phyloP scores from a whole-genome alignment of 1,140 invertebrate genomes.

The Teleopsis dalmanni region DNA sequence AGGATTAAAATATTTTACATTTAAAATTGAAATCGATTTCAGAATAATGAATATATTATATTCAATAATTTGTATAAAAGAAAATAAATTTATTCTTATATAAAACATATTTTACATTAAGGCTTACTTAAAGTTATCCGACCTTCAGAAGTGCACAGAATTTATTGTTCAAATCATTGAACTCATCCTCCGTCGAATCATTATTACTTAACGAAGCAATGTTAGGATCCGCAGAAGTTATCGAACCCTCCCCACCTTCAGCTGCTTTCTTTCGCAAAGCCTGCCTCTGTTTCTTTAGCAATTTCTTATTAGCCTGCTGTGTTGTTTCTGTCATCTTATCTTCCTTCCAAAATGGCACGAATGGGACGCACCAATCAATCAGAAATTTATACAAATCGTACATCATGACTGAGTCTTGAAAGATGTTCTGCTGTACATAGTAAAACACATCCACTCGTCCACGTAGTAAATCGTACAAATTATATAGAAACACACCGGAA shows the following conservation, averaged over 20 bases:
- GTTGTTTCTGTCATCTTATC: conserved; percentile 7
- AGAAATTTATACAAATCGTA: conserved; percentile 42
- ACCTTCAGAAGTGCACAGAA: conserved; percentile 31
- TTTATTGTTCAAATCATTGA: conserved; percentile 42
- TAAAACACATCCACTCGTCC: conserved; percentile 46
- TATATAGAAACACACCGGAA: conserved; percentile 68
- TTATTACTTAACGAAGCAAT: conserved; percentile 19
- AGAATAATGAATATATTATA: no score
- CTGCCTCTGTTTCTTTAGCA: conserved; percentile 31
- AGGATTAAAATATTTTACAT: no score
- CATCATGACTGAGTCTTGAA: conserved; percentile 47
- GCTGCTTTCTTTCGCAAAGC: conserved; percentile 23
- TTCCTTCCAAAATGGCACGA: conserved; percentile 28
- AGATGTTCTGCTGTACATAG: conserved; percentile 49
- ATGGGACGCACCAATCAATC: conserved; percentile 28
- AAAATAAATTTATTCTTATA: no score
- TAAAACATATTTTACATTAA: no score
- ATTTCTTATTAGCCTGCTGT: conserved; percentile 24
- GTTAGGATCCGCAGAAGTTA: conserved; percentile 20
- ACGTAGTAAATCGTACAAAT: conserved; percentile 55
- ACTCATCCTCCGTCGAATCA: conserved; percentile 24
- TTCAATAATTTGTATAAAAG: no score
- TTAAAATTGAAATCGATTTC: no score
- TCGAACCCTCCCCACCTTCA: background rate
- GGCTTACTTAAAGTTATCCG: background rate